Evolutionary conservation across 1,140 invertebrate species (phyloP).

Genomic region (Pogonus chalceus): DNA sequence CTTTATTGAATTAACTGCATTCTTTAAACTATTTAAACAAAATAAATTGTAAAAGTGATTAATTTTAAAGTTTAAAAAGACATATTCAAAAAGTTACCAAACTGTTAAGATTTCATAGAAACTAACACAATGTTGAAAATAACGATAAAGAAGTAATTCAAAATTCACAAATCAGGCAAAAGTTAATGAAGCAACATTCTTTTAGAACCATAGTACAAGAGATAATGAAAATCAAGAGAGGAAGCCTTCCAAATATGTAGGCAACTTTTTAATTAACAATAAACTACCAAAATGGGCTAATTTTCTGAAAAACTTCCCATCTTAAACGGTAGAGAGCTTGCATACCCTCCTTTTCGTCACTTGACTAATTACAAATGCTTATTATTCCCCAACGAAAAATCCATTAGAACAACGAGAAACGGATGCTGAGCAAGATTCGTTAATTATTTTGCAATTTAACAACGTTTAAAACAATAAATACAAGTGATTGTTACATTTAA

Average conservation of each 20-base stretch:
- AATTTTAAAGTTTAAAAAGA: neutral
- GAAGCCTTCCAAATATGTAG: neutral
- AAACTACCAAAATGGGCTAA: neutral
- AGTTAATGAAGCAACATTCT: neutral
- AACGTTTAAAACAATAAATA: neutral
- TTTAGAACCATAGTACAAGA: neutral
- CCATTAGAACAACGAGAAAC: constrained; percentile 12
- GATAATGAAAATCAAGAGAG: too few relatives aligned
- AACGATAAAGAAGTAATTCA: neutral
- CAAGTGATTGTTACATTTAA: too few relatives aligned
- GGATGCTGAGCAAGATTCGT: too few relatives aligned
- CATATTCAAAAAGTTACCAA: neutral
- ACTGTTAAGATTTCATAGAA: neutral
- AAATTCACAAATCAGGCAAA: neutral
- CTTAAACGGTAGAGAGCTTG: neutral
- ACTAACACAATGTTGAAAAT: neutral
- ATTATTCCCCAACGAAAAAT: constrained; percentile 17
- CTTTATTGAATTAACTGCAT: too few relatives aligned
- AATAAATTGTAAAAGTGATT: too few relatives aligned
- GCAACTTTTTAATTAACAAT: neutral
- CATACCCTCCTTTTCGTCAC: too few relatives aligned
- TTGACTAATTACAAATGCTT: constrained; percentile 14
- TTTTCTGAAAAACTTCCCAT: neutral
- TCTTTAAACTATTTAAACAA: too few relatives aligned
- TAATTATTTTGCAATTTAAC: too few relatives aligned